Evolutionary conservation across 1,140 invertebrate genomes (phyloP).

Genomic region (Pygmarrhopalites habei): DNA sequence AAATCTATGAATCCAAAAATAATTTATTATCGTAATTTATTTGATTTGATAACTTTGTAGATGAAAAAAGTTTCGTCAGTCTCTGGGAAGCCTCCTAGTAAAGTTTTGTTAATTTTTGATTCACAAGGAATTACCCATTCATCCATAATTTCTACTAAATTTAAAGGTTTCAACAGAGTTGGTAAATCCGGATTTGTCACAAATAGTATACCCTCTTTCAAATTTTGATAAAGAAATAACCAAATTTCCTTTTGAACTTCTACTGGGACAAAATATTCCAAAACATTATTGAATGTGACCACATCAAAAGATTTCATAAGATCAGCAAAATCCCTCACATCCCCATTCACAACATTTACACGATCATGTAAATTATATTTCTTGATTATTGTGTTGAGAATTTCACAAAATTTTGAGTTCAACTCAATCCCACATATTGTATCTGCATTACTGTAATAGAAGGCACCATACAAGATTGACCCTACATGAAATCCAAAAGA

Average conservation of each 20-base stretch:
- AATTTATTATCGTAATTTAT: too few relatives aligned
- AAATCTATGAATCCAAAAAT: too few relatives aligned
- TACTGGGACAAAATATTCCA: conserved; percentile 11
- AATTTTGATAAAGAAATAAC: neutral
- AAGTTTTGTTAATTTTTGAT: neutral
- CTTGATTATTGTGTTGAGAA: neutral
- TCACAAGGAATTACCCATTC: neutral
- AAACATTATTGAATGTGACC: conserved; percentile 6
- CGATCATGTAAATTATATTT: neutral
- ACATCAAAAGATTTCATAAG: neutral
- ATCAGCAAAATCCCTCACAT: neutral
- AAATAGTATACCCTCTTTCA: neutral
- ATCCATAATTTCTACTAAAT: neutral
- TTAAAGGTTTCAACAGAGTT: neutral
- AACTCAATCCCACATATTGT: conserved; percentile 3
- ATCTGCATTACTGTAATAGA: neutral
- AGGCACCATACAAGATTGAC: conserved; percentile 9
- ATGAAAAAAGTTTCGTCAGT: conserved; percentile 8
- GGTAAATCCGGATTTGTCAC: conserved; percentile 8
- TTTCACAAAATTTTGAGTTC: neutral
- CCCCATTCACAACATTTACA: neutral
- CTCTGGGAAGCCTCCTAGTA: neutral
- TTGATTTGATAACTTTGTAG: neutral
- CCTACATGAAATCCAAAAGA: too few relatives aligned
- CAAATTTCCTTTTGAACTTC: conserved; percentile 7